Percentiles rank a stretch among this genome's conserved stretches.
These are phyloP conservation scores for Synanceia verrucosa DNA, from an alignment of 2,797 vertebrate genomes.

Conservation along the genomic window DNA sequence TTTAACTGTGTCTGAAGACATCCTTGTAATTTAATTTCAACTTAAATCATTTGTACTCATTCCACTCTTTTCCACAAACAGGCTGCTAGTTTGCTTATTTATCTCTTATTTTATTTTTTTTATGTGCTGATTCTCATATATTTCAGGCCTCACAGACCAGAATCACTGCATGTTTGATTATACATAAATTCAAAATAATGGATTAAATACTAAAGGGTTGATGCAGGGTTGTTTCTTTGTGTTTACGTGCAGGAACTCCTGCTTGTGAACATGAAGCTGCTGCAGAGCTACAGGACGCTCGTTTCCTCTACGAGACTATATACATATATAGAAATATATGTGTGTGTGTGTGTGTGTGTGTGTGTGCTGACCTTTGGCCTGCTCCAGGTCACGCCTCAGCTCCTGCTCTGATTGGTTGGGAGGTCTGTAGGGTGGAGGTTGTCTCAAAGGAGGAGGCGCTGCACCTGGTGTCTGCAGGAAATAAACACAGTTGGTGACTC, in stretches of 20 bases:
- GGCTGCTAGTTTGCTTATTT: too few relatives aligned
- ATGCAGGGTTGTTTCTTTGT: not conserved
- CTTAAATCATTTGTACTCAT: too few relatives aligned
- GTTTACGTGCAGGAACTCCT: not conserved
- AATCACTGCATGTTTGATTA: not conserved
- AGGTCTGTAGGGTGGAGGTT: conserved; percentile 70
- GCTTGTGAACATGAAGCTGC: not conserved
- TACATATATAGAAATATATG: too few relatives aligned
- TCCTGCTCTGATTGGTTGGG: conserved; percentile 57
- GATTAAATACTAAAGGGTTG: too few relatives aligned
- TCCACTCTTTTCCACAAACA: too few relatives aligned
- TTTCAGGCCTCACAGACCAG: not conserved
- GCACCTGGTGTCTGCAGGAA: conserved; percentile 30
- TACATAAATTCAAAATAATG: too few relatives aligned
- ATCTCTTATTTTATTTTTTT: too few relatives aligned
- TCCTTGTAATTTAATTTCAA: too few relatives aligned
- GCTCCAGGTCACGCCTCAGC: conserved; percentile 43
- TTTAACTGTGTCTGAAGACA: too few relatives aligned
- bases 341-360: not conserved
- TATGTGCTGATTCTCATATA: too few relatives aligned
- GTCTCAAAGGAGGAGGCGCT: conserved; percentile 39
- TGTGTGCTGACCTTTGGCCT: conserved; percentile 58
- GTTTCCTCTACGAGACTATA: not conserved
- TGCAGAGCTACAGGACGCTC: not conserved
- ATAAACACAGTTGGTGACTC: not conserved